phyloP scores from a whole-genome alignment of 2,113 vertebrate genomes.

The Thymallus thymallus region DNA sequence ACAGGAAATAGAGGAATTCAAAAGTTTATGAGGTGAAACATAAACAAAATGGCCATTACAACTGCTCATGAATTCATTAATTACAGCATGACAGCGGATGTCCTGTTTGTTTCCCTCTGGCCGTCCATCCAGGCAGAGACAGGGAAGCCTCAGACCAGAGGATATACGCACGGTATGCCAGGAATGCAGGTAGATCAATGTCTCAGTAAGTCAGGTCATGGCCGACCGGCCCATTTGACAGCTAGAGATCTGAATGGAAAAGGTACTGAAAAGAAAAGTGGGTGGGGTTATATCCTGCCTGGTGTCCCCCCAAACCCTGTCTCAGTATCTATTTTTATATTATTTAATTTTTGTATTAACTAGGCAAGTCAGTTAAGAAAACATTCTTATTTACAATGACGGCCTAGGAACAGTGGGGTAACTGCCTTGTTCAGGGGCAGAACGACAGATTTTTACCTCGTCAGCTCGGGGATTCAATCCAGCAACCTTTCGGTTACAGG shows the following conservation, averaged over 20 bases:
- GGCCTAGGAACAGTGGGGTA: too few relatives aligned
- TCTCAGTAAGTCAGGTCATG: conserved; percentile 52
- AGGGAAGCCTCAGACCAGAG: conserved; percentile 50
- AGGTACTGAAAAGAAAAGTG: too few relatives aligned
- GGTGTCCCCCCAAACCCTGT: too few relatives aligned
- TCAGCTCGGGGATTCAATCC: too few relatives aligned
- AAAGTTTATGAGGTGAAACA: conserved; percentile 12
- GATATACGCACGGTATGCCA: conserved; percentile 59
- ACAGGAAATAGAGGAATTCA: conserved; percentile 26
- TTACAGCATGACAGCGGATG: conserved; percentile 41
- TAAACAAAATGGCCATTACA: conserved; percentile 43
- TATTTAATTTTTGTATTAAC: too few relatives aligned
- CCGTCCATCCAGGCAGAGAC: not conserved
- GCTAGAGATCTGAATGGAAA: conserved; percentile 19
- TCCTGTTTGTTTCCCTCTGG: conserved; percentile 66
- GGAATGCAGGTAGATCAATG: conserved; percentile 67
- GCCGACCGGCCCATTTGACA: conserved; percentile 39
- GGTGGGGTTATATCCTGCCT: too few relatives aligned
- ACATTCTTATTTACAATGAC: too few relatives aligned
- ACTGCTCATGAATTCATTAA: conserved; percentile 40
- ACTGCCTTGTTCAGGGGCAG: too few relatives aligned
- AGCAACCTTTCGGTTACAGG: too few relatives aligned
- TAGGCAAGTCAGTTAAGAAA: too few relatives aligned
- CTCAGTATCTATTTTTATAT: too few relatives aligned
- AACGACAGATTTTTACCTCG: too few relatives aligned